phyloP scores from a whole-genome alignment of 1,140 invertebrate genomes.

The Cherax quadricarinatus region DNA sequence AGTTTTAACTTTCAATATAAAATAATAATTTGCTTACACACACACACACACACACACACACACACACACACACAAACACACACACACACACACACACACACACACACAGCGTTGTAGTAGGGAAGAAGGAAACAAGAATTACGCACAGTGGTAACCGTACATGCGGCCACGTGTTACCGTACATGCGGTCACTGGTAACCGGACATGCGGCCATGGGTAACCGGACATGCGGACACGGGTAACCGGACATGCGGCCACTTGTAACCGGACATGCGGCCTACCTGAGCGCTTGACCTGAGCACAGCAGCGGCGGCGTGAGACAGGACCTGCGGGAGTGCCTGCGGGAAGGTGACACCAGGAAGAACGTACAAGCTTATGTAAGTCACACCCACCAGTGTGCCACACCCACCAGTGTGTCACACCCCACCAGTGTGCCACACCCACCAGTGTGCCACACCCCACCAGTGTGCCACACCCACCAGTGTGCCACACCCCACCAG shows the following conservation, averaged over 20 bases:
- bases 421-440: no score
- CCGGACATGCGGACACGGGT: background rate
- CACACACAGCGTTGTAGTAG: no score
- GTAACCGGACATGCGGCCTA: conserved; percentile 42
- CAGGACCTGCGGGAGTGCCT: conserved; percentile 45
- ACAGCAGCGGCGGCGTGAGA: conserved; percentile 40
- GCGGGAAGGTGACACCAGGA: background rate
- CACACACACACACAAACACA: conserved; percentile 21
- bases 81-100: conserved; percentile 13
- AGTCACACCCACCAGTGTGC: background rate
- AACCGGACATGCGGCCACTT: conserved; percentile 33
- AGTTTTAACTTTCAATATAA: no score
- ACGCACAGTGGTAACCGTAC: no score
- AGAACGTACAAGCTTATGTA: background rate
- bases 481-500: no score
- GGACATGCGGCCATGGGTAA: no score
- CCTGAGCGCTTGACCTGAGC: conserved; percentile 38
- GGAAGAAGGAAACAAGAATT: background rate
- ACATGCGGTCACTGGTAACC: no score
- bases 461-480: no score
- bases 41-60: conserved; percentile 30
- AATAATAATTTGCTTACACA: background rate
- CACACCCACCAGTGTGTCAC: no score
- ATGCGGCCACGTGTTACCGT: no score
- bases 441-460: no score